phyloP scores from a whole-genome alignment of 2,888 invertebrate species.

The Chrysolina americana region DNA sequence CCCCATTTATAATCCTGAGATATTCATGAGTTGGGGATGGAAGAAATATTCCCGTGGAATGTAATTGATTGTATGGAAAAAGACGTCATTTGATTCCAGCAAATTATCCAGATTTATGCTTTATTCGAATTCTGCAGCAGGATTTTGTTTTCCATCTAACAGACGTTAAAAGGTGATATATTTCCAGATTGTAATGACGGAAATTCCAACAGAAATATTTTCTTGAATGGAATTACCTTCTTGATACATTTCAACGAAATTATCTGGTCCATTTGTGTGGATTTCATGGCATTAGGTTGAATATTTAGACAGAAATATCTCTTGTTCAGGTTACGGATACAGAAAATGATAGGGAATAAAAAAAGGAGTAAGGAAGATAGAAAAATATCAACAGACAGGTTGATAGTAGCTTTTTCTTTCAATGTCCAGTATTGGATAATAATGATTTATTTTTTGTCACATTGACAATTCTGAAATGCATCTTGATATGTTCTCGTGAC shows the following conservation, averaged over 20 bases:
- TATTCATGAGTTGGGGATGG: constrained; percentile 60
- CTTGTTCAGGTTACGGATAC: too few species aligned
- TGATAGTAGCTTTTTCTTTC: too few species aligned
- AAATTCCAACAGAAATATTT: background rate
- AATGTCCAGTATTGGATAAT: too few species aligned
- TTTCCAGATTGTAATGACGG: background rate
- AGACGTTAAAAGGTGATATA: constrained; percentile 15
- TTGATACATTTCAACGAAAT: background rate
- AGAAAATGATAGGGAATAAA: background rate
- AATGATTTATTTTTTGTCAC: too few species aligned
- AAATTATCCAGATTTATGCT: constrained; percentile 63
- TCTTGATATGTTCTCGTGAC: too few species aligned
- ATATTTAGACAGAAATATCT: too few species aligned
- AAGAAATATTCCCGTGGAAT: constrained; percentile 59
- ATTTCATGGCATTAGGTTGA: background rate
- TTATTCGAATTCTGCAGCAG: constrained; percentile 52
- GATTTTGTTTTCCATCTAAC: constrained; percentile 39
- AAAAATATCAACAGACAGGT: too few species aligned
- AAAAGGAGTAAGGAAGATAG: background rate
- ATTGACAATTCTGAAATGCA: too few species aligned
- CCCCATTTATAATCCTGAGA: constrained; percentile 62
- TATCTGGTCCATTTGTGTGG: background rate
- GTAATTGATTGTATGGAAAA: constrained; percentile 65
- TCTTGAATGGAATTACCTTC: background rate
- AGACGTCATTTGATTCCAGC: constrained; percentile 63